phyloP scores from a whole-genome alignment of 2,113 vertebrate genomes.

The Melanocharis versteri region DNA sequence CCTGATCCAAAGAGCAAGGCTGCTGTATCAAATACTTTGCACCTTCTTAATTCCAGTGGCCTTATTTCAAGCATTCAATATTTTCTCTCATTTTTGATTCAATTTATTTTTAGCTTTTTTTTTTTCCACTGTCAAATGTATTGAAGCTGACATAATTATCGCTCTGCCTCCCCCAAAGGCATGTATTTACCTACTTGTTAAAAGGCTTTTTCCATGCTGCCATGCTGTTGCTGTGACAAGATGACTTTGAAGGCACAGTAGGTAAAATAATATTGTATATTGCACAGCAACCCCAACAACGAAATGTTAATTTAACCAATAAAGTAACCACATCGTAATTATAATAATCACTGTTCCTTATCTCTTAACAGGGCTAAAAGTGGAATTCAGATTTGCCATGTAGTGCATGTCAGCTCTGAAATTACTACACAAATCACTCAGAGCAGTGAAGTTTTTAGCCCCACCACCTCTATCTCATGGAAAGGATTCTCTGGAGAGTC shows the following conservation, averaged over 20 bases:
- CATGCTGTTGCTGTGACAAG: slow-evolving; percentile 80
- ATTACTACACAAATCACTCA: slow-evolving; percentile 59
- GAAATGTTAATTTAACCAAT: slow-evolving; percentile 80
- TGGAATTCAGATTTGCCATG: slow-evolving; percentile 62
- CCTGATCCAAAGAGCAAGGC: neutral
- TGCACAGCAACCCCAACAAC: slow-evolving; percentile 71
- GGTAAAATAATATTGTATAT: slow-evolving; percentile 77
- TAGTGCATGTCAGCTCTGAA: slow-evolving; percentile 51
- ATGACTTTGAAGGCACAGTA: slow-evolving; percentile 76
- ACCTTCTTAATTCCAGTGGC: neutral
- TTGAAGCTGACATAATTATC: slow-evolving; percentile 77
- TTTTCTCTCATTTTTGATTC: slow-evolving; percentile 67
- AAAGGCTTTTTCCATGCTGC: slow-evolving; percentile 72
- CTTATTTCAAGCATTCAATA: slow-evolving; percentile 42
- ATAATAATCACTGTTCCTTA: slow-evolving; percentile 73
- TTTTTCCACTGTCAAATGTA: slow-evolving; percentile 58
- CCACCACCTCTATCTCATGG: neutral
- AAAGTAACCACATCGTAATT: slow-evolving; percentile 73
- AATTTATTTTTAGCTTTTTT: slow-evolving; percentile 70
- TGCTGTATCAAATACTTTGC: neutral
- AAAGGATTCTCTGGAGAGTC: neutral
- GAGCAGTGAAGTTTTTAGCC: neutral
- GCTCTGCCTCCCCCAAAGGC: slow-evolving; percentile 71
- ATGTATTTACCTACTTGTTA: slow-evolving; percentile 78
- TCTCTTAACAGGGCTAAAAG: slow-evolving; percentile 73